Evolutionary conservation across 2,113 vertebrate genomes (phyloP).

Genomic region (Bostrychus sinensis): DNA sequence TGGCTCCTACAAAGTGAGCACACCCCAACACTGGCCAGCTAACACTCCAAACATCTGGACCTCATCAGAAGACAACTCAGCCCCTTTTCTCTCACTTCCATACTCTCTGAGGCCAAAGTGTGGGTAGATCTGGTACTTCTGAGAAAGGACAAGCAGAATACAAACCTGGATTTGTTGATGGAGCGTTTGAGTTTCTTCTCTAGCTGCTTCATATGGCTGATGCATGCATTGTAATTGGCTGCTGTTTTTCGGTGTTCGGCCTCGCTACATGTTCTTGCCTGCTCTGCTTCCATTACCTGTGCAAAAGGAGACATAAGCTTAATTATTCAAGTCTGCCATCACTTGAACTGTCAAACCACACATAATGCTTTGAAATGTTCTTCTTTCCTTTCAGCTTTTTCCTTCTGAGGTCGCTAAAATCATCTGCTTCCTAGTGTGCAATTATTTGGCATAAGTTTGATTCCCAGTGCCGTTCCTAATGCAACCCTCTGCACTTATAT

Average conservation of each 20-base stretch:
- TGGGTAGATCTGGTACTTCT: neutral
- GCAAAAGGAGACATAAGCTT: slow-evolving; percentile 1
- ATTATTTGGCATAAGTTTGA: too few relatives aligned
- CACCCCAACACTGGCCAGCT: slow-evolving; percentile 44
- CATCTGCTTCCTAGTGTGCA: too few relatives aligned
- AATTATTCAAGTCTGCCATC: neutral
- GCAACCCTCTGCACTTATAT: too few relatives aligned
- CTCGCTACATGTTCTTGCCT: slow-evolving; percentile 88
- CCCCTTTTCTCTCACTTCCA: slow-evolving; percentile 19
- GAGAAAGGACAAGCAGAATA: neutral
- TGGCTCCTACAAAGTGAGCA: slow-evolving; percentile 43
- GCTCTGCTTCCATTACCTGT: slow-evolving; percentile 97
- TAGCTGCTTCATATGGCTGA: slow-evolving; percentile 91
- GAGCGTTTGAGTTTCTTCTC: slow-evolving; percentile 96
- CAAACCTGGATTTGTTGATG: slow-evolving; percentile 95
- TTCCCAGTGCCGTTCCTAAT: too few relatives aligned
- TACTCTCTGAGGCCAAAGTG: slow-evolving; percentile 23
- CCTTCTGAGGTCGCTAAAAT: too few relatives aligned
- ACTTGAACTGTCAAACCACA: neutral
- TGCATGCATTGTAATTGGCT: slow-evolving; percentile 88
- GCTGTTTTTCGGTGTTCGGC: slow-evolving; percentile 91
- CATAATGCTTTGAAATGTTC: neutral
- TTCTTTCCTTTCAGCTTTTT: too few relatives aligned
- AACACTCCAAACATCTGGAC: slow-evolving; percentile 70
- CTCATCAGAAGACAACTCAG: slow-evolving; percentile 48